Percentiles rank a stretch among this genome's conserved stretches.
These are phyloP conservation scores for Miltochrista miniata DNA, from an alignment of 2,888 invertebrate species.

Conservation along the genomic window DNA sequence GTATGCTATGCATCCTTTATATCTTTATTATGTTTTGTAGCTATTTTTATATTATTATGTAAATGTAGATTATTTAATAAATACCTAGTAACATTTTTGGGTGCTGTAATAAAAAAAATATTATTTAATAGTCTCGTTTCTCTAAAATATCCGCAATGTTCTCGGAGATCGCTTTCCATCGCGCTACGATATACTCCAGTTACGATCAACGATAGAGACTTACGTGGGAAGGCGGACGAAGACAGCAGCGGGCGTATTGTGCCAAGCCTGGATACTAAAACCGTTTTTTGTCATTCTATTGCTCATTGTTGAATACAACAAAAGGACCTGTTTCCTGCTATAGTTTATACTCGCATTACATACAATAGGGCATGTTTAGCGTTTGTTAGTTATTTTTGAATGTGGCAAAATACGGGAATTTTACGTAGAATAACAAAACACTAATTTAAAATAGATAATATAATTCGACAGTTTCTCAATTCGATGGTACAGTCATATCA, in stretches of 20 bases:
- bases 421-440: neutral
- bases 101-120: neutral
- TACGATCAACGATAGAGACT: constrained; percentile 21
- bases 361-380: constrained; percentile 34
- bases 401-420: constrained; percentile 7
- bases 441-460: too few species aligned
- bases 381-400: constrained; percentile 23
- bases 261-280: constrained; percentile 62
- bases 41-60: too few species aligned
- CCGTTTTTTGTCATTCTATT: constrained; percentile 70
- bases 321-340: constrained; percentile 72
- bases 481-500: too few species aligned
- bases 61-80: too few species aligned
- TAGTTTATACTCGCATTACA: constrained; percentile 55
- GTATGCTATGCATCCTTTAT: too few species aligned
- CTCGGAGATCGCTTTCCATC: constrained; percentile 8
- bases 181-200: constrained; percentile 13
- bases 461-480: too few species aligned
- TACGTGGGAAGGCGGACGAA: constrained; percentile 69
- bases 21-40: too few species aligned
- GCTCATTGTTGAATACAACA: constrained; percentile 69
- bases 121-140: neutral
- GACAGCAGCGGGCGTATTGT: constrained; percentile 71
- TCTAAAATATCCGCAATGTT: neutral
- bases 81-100: neutral